phyloP scores from a whole-genome alignment of 2,113 vertebrate species.

The Hippopotamus amphibius region DNA sequence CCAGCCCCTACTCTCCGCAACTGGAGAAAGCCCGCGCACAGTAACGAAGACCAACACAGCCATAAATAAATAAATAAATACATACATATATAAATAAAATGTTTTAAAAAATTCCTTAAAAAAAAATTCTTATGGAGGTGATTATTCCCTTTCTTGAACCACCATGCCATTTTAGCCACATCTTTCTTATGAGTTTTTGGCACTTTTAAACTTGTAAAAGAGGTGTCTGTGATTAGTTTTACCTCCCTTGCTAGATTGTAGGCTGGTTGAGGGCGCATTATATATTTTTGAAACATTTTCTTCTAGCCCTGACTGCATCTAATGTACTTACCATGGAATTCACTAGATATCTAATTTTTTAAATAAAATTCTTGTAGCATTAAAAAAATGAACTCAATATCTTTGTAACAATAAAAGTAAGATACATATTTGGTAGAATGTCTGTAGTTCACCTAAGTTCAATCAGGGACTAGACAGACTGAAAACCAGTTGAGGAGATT shows the following conservation, averaged over 20 bases:
- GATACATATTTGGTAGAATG: background rate
- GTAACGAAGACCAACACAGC: no score
- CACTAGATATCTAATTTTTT: background rate
- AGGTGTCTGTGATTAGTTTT: constrained; percentile 9
- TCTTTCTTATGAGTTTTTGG: constrained; percentile 13
- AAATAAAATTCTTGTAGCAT: background rate
- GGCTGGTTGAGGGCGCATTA: background rate
- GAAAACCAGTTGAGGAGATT: background rate
- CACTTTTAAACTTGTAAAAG: constrained; percentile 24
- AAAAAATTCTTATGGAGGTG: background rate
- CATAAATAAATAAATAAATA: no score
- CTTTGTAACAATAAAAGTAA: background rate
- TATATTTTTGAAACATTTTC: constrained; percentile 3
- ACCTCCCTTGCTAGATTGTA: background rate
- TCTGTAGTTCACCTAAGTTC: background rate
- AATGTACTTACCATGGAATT: background rate
- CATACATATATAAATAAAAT: no score
- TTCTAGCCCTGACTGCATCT: background rate
- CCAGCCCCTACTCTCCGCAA: no score
- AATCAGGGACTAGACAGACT: background rate
- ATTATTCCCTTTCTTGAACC: background rate
- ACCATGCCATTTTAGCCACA: background rate
- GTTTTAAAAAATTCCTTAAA: no score
- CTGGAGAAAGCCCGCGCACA: no score
- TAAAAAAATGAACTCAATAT: background rate